Base-by-base conservation (phyloP, 2,888 invertebrate species). In the Drosophila recens region DNA sequence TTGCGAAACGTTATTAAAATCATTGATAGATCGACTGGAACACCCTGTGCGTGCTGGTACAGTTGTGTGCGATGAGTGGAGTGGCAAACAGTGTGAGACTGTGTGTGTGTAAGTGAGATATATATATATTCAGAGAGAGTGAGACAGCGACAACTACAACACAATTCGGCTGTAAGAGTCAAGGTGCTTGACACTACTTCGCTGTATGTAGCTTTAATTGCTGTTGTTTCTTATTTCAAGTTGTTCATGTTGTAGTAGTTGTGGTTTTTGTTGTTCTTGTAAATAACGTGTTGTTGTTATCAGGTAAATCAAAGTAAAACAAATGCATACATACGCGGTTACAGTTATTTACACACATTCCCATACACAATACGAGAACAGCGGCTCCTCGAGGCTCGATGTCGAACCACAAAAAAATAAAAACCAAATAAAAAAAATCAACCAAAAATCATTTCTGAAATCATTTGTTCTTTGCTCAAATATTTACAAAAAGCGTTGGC, bases 271-370 rank as follows among this genome's bases (percentile, higher is more conserved):
- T 13, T 48, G 46, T 33, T 38, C 38, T 43, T 30, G 56, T 64
- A 13, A 10, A 54, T 34, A 36, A 52, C 10, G 67, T 76, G 58
- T 57, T 57, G 48, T 42, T 34, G 38, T 38, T 38, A 33, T 33
- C 30, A 11, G 33, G 11, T 17, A 43, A 62, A 57, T 38, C 36
- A 40, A 67, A 63, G 48, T 10, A 27, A 30, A 48, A 54, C 30
- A n/a, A 52, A 62, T 62, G 69, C 64, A 78, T 79, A 81, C 82
- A 79, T 82, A 79, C 78, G 78, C 78, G 72, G 57, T 80, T 67
- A 81, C 67, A 71, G 66, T 75, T 79, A 81, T 81, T 73, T 77
- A 82, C 82, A 79, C 51, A 72, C 71, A 82, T 74, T 79, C 68
- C 82, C 72, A 80, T 79, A 81, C 67, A 75, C 53, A 71, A 68